A percentile compares a stretch with the other conserved stretches of the same genome.
Evolutionary conservation across 2,797 vertebrate genomes (phyloP).

Genomic region (Poecilia velifera): DNA sequence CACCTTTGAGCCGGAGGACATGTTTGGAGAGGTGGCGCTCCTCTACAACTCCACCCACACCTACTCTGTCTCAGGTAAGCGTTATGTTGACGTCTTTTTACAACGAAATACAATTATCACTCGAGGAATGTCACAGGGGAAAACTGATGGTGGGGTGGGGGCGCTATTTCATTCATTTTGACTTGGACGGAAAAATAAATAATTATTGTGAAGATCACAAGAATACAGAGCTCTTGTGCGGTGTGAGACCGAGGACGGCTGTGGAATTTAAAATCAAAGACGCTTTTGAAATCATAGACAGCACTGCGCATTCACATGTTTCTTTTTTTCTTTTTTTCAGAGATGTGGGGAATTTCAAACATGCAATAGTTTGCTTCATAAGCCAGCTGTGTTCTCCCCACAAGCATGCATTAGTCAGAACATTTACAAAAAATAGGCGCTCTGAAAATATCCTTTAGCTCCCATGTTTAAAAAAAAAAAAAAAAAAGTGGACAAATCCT

Average conservation of each 20-base stretch:
- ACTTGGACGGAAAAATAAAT: constrained; percentile 34
- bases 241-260: constrained; percentile 32
- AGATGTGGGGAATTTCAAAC: constrained; percentile 51
- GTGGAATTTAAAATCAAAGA: constrained; percentile 67
- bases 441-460: constrained; percentile 1
- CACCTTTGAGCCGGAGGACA: constrained; percentile 67
- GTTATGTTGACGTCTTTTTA: background rate
- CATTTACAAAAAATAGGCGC: constrained; percentile 14
- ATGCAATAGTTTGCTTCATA: constrained; percentile 17
- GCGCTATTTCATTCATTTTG: constrained; percentile 23
- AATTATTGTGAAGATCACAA: constrained; percentile 36
- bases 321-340: constrained; percentile 26
- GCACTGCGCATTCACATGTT: constrained; percentile 40
- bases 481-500: background rate
- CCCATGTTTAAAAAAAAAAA: background rate
- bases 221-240: constrained; percentile 24
- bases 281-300: constrained; percentile 44
- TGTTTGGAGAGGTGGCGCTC: constrained; percentile 78
- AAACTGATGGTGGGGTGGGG: background rate
- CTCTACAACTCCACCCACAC: constrained; percentile 74
- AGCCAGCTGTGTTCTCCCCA: constrained; percentile 13
- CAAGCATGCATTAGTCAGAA: constrained; percentile 5
- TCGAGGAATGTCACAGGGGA: background rate
- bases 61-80: constrained; percentile 75
- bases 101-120: background rate